phyloP scores from a whole-genome alignment of 2,113 vertebrate species.

The Hassar affinis region DNA sequence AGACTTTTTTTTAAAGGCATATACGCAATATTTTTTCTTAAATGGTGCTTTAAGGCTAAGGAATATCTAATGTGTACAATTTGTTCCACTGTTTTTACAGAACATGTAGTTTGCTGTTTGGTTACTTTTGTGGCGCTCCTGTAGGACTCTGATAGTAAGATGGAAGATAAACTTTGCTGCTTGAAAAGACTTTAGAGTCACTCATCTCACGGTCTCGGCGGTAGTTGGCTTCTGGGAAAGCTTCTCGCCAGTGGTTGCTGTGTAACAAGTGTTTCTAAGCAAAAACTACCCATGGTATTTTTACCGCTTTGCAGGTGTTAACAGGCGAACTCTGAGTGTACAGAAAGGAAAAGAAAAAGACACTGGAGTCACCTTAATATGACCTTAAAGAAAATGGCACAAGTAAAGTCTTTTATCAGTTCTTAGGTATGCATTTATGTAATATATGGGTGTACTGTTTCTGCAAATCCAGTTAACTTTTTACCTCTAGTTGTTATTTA shows the following conservation, averaged over 20 bases:
- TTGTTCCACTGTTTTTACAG: background rate
- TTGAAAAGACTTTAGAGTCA: background rate
- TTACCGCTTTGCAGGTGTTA: conserved; percentile 15
- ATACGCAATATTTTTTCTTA: background rate
- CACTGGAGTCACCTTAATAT: background rate
- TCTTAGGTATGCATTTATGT: background rate
- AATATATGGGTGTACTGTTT: background rate
- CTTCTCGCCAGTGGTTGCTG: conserved; percentile 10
- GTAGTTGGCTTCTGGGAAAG: background rate
- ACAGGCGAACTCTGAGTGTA: background rate
- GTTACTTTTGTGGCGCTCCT: background rate
- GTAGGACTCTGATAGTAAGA: background rate
- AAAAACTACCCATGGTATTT: conserved; percentile 45
- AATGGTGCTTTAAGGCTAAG: background rate
- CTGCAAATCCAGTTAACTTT: background rate
- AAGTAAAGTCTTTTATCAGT: background rate
- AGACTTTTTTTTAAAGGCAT: background rate
- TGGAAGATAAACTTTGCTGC: background rate
- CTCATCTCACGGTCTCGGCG: background rate
- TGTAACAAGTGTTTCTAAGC: conserved; percentile 32
- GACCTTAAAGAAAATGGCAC: background rate
- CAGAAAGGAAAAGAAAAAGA: background rate
- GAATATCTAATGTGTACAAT: background rate
- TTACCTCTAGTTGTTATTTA: background rate
- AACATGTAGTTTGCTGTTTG: background rate